Evolutionary conservation across 2,888 invertebrate species (phyloP).

Genomic region (Drosophila sordidula): DNA sequence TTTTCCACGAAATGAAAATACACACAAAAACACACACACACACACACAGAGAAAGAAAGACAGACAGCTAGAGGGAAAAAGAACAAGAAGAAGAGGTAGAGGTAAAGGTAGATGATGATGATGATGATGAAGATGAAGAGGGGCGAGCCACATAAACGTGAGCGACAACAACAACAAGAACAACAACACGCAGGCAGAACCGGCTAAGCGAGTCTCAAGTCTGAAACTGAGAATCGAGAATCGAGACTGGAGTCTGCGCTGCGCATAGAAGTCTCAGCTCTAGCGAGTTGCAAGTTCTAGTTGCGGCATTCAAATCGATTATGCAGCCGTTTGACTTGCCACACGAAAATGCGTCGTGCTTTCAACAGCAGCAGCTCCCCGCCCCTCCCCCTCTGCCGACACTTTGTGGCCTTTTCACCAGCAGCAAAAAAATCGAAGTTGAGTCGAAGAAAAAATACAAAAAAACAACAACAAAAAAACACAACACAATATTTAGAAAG

Average conservation of each 20-base stretch:
- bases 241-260: slow-evolving; percentile 14
- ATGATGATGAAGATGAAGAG: slow-evolving; percentile 20
- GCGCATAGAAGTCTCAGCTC: slow-evolving; percentile 12
- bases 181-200: slow-evolving; percentile 67
- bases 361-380: neutral
- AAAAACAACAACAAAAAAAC: slow-evolving; percentile 21
- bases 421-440: slow-evolving; percentile 33
- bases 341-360: slow-evolving; percentile 50
- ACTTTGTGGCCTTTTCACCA: slow-evolving; percentile 53
- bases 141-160: slow-evolving; percentile 61
- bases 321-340: slow-evolving; percentile 61
- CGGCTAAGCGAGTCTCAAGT: slow-evolving; percentile 76
- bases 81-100: slow-evolving; percentile 34
- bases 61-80: slow-evolving; percentile 49
- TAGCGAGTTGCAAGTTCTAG: slow-evolving; percentile 28
- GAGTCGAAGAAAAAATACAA: slow-evolving; percentile 33
- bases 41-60: slow-evolving; percentile 21
- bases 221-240: slow-evolving; percentile 21
- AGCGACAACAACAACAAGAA: slow-evolving; percentile 54
- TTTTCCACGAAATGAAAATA: slow-evolving; percentile 80
- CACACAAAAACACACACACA: slow-evolving; percentile 51
- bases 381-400: slow-evolving; percentile 1
- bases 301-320: slow-evolving; percentile 75
- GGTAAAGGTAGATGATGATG: slow-evolving; percentile 8
- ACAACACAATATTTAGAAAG: slow-evolving; percentile 71